Evolutionary conservation across 2,113 vertebrate genomes (phyloP).

Genomic region (Pseudonaja textilis): DNA sequence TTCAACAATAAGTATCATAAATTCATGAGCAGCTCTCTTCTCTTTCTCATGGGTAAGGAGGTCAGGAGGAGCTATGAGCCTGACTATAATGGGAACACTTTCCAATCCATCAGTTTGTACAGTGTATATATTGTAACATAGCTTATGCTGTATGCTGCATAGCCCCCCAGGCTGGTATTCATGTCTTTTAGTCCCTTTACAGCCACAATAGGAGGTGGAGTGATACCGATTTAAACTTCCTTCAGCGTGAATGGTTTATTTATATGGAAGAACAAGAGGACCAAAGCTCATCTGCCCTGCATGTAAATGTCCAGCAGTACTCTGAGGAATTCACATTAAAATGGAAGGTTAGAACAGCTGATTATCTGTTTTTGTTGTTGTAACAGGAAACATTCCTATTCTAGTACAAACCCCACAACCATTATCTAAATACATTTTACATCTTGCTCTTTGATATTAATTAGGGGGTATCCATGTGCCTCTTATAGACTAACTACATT

Average conservation of each 20-base stretch:
- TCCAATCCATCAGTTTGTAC: constrained; percentile 6
- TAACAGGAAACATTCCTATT: not conserved
- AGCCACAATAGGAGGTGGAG: constrained; percentile 2
- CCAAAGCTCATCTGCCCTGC: constrained; percentile 24
- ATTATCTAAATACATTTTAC: not conserved
- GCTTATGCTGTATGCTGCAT: not conserved
- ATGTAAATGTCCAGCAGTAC: constrained; percentile 41
- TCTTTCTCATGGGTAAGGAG: not conserved
- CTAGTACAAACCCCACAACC: not conserved
- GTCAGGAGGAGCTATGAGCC: not conserved
- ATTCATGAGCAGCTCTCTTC: not conserved
- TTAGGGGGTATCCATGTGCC: not conserved
- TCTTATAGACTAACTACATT: not conserved
- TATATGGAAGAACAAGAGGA: constrained; percentile 2
- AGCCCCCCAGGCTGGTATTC: constrained; percentile 9
- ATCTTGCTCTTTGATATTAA: not conserved
- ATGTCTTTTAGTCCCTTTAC: constrained; percentile 28
- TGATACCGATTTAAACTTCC: constrained; percentile 15
- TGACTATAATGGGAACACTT: constrained; percentile 23
- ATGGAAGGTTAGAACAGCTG: not conserved
- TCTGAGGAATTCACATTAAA: not conserved
- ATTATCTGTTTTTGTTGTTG: not conserved
- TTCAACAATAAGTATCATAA: constrained; percentile 25
- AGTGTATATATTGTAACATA: not conserved
- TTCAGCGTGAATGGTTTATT: constrained; percentile 8